Evolutionary conservation across 2,797 vertebrate genomes (phyloP).

Genomic region (Australoheros facetus): DNA sequence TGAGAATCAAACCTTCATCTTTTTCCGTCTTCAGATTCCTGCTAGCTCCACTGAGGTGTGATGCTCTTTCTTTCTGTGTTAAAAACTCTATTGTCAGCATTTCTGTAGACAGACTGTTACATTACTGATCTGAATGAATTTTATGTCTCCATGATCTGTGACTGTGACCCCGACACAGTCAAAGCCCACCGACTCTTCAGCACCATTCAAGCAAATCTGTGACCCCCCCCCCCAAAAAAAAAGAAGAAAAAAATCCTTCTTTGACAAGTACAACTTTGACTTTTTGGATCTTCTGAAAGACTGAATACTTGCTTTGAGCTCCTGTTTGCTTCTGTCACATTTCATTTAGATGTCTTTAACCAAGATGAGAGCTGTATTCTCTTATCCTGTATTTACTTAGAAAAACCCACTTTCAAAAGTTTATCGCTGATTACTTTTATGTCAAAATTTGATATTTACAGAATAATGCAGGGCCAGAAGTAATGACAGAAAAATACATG

Average conservation of each 20-base stretch:
- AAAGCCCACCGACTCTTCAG: neutral
- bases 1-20: neutral
- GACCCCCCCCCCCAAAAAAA: neutral
- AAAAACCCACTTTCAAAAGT: neutral
- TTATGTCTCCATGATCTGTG: neutral
- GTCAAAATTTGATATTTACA: too few relatives aligned
- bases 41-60: neutral
- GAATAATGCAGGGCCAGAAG: too few relatives aligned
- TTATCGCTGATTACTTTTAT: rapidly evolving
- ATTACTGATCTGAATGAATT: neutral
- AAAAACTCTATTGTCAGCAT: neutral
- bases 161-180: neutral
- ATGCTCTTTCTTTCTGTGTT: neutral
- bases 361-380: neutral
- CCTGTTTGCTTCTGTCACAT: conserved; percentile 5
- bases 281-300: conserved; percentile 4
- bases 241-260: neutral
- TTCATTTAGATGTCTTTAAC: conserved; percentile 18
- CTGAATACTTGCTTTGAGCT: conserved; percentile 13
- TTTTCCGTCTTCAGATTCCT: neutral
- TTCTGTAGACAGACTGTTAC: neutral
- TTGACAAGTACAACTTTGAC: conserved; percentile 1
- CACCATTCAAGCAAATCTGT: conserved; percentile 5
- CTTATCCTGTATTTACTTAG: neutral
- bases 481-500: too few relatives aligned